Percentiles rank a stretch among this genome's conserved stretches.
These are phyloP conservation scores for Hydriomena furcata DNA, from an alignment of 2,888 invertebrate genomes.

Conservation along the genomic window DNA sequence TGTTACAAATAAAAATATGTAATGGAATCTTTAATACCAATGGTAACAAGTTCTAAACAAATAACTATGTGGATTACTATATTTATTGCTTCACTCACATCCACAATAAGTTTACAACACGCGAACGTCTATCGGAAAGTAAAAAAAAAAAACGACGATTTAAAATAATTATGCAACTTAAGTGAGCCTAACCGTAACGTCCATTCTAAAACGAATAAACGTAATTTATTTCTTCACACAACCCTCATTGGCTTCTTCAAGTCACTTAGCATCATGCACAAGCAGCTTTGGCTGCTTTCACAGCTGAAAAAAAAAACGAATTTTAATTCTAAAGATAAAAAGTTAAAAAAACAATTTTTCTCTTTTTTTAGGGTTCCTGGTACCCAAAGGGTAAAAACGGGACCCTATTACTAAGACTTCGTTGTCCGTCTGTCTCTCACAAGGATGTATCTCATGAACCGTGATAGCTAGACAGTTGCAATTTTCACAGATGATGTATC, in stretches of 20 bases:
- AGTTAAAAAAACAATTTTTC: too few relatives aligned
- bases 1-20: not conserved
- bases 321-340: too few relatives aligned
- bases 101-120: not conserved
- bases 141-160: not conserved
- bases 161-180: too few relatives aligned
- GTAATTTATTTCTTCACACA: slow-evolving; percentile 20
- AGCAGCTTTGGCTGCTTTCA: slow-evolving; percentile 80
- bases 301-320: slow-evolving; percentile 65
- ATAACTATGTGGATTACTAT: not conserved
- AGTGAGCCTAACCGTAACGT: slow-evolving; percentile 33
- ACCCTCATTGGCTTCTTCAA: slow-evolving; percentile 23
- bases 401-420: too few relatives aligned
- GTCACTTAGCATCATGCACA: slow-evolving; percentile 66
- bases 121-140: not conserved
- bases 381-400: too few relatives aligned
- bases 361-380: too few relatives aligned
- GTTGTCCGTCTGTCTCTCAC: too few relatives aligned
- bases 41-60: slow-evolving; percentile 17
- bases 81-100: slow-evolving; percentile 7
- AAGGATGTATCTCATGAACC: too few relatives aligned
- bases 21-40: slow-evolving; percentile 16
- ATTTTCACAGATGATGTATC: too few relatives aligned
- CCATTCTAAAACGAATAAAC: slow-evolving; percentile 77
- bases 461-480: too few relatives aligned